Percentiles rank a stretch among this genome's conserved stretches.
Evolutionary conservation across 1,140 invertebrate species (phyloP).

Genomic region (Thalassaphorura encarpata): DNA sequence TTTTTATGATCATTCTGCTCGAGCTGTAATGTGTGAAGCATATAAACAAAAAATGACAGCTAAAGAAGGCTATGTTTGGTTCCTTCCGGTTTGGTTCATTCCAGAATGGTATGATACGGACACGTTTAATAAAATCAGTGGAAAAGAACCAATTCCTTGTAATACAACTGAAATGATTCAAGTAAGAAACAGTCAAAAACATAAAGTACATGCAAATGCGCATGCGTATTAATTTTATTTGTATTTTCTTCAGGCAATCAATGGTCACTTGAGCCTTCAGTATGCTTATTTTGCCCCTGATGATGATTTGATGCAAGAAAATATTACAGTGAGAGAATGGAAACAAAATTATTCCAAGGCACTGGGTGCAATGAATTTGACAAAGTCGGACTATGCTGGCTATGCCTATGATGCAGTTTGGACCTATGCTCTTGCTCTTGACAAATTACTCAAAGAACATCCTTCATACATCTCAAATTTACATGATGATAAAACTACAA

Average conservation of each 20-base stretch:
- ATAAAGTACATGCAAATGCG: no score
- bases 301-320: slow-evolving; percentile 53
- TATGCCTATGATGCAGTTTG: slow-evolving; percentile 69
- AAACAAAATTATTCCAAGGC: slow-evolving; percentile 40
- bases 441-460: slow-evolving; percentile 50
- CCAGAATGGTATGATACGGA: slow-evolving; percentile 45
- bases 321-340: slow-evolving; percentile 51
- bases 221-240: not conserved
- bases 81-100: slow-evolving; percentile 62
- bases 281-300: slow-evolving; percentile 56
- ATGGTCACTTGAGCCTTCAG: slow-evolving; percentile 61
- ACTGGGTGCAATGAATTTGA: slow-evolving; percentile 29
- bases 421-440: slow-evolving; percentile 63
- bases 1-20: slow-evolving; percentile 55
- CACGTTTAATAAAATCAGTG: slow-evolving; percentile 4
- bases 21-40: slow-evolving; percentile 47
- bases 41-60: slow-evolving; percentile 47
- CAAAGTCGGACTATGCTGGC: slow-evolving; percentile 54
- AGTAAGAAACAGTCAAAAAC: no score
- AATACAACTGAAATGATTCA: slow-evolving; percentile 49
- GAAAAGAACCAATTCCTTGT: slow-evolving; percentile 47
- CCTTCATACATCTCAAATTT: slow-evolving; percentile 48
- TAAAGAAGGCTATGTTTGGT: slow-evolving; percentile 60
- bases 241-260: slow-evolving; percentile 48
- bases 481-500: slow-evolving; percentile 47